phyloP scores from a whole-genome alignment of 2,113 vertebrate species.

The Boulengeromyrus knoepffleri region DNA sequence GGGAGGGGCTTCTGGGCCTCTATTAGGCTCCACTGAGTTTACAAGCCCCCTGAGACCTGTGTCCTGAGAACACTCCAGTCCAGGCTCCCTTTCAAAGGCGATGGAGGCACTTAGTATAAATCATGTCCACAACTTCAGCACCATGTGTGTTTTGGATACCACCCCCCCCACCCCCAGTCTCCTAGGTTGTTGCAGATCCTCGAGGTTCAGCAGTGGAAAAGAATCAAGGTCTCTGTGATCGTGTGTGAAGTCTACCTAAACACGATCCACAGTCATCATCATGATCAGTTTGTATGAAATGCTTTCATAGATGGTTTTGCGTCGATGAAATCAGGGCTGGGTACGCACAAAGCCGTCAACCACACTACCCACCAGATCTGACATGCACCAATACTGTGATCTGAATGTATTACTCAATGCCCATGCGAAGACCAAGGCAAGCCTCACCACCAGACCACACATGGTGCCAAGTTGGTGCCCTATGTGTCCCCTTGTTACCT shows the following conservation, averaged over 20 bases:
- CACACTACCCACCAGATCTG: background rate
- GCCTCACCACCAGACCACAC: background rate
- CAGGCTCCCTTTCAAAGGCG: conserved; percentile 58
- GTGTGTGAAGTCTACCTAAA: background rate
- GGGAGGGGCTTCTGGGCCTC: conserved; percentile 47
- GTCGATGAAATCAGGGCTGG: background rate
- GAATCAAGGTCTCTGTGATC: background rate
- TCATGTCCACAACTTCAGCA: conserved; percentile 10
- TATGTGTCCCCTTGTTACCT: background rate
- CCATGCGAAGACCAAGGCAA: background rate
- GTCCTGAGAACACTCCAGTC: conserved; percentile 10
- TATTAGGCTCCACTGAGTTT: conserved; percentile 9
- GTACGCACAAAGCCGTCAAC: background rate
- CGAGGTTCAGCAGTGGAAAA: background rate
- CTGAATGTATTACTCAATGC: background rate
- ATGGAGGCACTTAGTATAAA: conserved; percentile 53
- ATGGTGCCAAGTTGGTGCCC: background rate
- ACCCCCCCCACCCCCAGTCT: background rate
- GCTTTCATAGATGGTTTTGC: background rate
- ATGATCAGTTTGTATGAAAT: background rate
- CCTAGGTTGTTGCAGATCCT: background rate
- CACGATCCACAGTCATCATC: background rate
- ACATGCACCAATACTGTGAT: background rate
- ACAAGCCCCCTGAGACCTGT: background rate
- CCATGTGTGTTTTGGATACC: background rate